These are phyloP conservation scores for Meda fulgida DNA, from an alignment of 2,797 vertebrate species.

Conservation along the genomic window DNA sequence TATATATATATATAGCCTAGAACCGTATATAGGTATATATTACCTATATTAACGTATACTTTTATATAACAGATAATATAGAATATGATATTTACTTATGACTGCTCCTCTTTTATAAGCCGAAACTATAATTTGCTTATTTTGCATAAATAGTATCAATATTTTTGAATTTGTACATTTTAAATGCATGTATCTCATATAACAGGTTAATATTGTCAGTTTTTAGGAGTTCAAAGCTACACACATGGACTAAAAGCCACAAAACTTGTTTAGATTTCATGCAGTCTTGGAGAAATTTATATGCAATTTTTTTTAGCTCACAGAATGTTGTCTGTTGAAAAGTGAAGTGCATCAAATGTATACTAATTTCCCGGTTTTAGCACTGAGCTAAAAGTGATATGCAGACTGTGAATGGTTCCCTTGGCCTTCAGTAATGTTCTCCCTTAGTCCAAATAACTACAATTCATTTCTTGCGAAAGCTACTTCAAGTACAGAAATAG, in stretches of 20 bases:
- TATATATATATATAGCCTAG: too few species aligned
- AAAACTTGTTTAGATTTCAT: background rate
- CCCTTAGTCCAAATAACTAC: conserved; percentile 54
- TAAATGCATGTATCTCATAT: background rate
- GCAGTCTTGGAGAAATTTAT: background rate
- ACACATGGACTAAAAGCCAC: background rate
- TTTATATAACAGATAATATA: background rate
- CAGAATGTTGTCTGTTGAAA: conserved; percentile 6
- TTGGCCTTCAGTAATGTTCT: conserved; percentile 40
- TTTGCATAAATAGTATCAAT: background rate
- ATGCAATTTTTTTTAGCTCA: background rate
- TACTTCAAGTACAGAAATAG: conserved; percentile 54
- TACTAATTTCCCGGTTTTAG: background rate
- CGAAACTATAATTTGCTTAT: background rate
- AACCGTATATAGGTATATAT: too few species aligned
- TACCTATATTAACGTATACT: too few species aligned
- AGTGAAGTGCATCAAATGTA: background rate
- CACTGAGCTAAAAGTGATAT: background rate
- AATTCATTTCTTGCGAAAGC: conserved; percentile 59
- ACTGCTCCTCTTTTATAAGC: background rate
- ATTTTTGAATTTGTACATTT: background rate
- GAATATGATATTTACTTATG: background rate
- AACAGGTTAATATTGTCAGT: background rate
- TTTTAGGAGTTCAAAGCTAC: background rate
- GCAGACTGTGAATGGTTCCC: background rate